A percentile compares a stretch with the other conserved stretches of the same genome.
Evolutionary conservation across 2,888 invertebrate species (phyloP).

Genomic region (Teleogryllus oceanicus): DNA sequence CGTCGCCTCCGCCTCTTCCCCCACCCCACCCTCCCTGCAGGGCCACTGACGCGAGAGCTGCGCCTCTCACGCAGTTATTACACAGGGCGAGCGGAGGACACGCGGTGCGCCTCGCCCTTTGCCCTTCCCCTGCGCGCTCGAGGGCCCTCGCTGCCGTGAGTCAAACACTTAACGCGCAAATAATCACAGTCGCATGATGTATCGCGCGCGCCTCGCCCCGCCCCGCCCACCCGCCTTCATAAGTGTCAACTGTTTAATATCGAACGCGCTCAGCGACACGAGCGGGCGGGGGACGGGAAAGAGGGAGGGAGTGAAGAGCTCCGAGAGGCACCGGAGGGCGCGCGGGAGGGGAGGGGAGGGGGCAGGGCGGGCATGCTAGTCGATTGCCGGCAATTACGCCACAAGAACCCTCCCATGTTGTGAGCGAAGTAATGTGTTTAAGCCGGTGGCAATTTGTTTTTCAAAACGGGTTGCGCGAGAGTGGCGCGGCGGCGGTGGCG

Average conservation of each 20-base stretch:
- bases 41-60: too few relatives aligned
- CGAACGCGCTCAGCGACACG: not conserved
- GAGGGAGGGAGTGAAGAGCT: not conserved
- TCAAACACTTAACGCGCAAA: conserved; percentile 18
- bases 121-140: not conserved
- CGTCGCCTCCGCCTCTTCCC: too few relatives aligned
- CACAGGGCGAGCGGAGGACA: too few relatives aligned
- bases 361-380: not conserved
- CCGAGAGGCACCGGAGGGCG: not conserved
- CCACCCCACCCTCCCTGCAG: too few relatives aligned
- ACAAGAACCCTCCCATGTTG: not conserved
- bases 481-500: not conserved
- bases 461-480: not conserved
- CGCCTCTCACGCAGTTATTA: too few relatives aligned
- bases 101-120: too few relatives aligned
- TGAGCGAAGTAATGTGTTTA: conserved; percentile 7
- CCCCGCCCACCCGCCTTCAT: not conserved
- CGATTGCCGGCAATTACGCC: conserved; percentile 7
- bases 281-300: not conserved
- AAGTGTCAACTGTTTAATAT: conserved; percentile 18
- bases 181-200: not conserved
- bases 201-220: not conserved
- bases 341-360: not conserved
- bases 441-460: conserved; percentile 10
- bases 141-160: not conserved